Evolutionary conservation across 2,888 invertebrate genomes (phyloP), one percentile per base, ranked within the genome.

Genomic region (Epirrita christyi): DNA sequence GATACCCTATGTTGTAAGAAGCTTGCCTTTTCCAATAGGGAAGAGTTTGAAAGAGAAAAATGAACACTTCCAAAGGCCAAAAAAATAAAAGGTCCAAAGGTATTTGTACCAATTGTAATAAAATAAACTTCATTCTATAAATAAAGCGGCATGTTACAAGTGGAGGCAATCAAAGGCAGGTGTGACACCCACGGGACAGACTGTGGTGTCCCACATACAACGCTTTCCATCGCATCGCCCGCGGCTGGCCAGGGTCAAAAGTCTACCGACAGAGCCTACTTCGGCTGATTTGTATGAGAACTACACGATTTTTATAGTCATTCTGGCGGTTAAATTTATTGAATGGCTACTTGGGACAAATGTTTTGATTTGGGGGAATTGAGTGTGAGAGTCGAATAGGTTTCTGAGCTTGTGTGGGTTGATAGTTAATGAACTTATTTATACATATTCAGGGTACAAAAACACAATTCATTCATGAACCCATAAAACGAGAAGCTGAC

Each of bases 161-260:
- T 38, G 45, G 32, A 32, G 38, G 10, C 36, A 40, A 14, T n/a
- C 21, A 27, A n/a, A 32, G 42, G 53, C 64, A 63, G 63, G 63
- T 65, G 64, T 37, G 41, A 51, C 57, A 40, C 57, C 57, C 61
- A 61, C 59, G 48, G 50, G 55, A 40, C 37, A 36, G 49, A 29
- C 52, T 40, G n/a, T n/a, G 40, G 43, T 56, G 62, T 53, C 51
- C 62, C 59, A 67, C 50, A 40, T 62, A 43, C 44, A 34, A 32
- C 51, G 44, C 61, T 55, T 64, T 57, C 60, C 57, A 61, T 14
- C 38, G 51, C 42, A 51, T 40, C 38, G 58, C 57, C 56, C 41
- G 50, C 53, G 61, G 59, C 52, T 50, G 54, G 57, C 66, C 65
- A 62, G 68, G 75, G 73, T 78, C 75, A 73, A 71, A 70, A 67